These are phyloP conservation scores for Thymelicus lineola DNA, from an alignment of 2,888 invertebrate genomes.

Conservation along the genomic window DNA sequence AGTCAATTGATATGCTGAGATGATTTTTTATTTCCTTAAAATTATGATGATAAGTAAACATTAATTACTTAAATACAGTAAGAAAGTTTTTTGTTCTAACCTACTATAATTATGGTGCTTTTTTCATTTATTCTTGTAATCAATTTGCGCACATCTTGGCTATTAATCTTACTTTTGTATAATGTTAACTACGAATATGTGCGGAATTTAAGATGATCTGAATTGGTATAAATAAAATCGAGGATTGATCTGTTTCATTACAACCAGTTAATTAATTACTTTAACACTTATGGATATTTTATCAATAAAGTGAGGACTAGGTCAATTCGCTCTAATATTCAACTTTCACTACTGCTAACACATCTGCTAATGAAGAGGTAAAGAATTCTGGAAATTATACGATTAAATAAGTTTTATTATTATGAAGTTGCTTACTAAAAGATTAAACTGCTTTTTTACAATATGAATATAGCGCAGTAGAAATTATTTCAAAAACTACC, in stretches of 20 bases:
- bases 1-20: conserved; percentile 37
- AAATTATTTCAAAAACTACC: background rate
- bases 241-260: background rate
- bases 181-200: too few relatives aligned
- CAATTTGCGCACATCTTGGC: background rate
- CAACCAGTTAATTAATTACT: conserved; percentile 7
- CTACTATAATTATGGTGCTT: background rate
- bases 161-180: background rate
- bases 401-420: background rate
- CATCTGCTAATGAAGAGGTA: conserved; percentile 2
- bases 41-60: conserved; percentile 40
- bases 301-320: conserved; percentile 33
- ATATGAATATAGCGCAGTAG: background rate
- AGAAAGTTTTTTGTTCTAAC: conserved; percentile 23
- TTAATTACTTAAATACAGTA: conserved; percentile 32
- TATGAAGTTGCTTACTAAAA: too few relatives aligned
- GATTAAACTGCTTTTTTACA: too few relatives aligned
- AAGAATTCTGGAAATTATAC: background rate
- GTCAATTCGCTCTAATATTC: conserved; percentile 5
- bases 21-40: conserved; percentile 46
- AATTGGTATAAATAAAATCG: background rate
- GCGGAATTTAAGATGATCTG: background rate
- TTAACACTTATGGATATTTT: conserved; percentile 20
- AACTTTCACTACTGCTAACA: background rate
- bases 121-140: too few relatives aligned